phyloP scores from a whole-genome alignment of 2,797 vertebrate genomes.

The Crocodylus rhombifer region DNA sequence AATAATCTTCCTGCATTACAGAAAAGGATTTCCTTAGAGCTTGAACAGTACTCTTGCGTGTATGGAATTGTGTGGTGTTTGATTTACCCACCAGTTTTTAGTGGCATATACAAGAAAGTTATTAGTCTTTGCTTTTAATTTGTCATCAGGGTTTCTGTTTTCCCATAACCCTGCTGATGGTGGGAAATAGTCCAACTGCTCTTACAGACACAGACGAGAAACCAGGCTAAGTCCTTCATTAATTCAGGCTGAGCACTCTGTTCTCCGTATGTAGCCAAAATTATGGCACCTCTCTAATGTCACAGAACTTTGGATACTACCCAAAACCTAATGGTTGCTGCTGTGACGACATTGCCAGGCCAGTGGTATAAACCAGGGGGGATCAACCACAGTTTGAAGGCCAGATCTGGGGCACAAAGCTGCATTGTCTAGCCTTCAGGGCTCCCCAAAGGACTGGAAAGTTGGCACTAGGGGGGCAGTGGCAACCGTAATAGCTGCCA shows the following conservation, averaged over 20 bases:
- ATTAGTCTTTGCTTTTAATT: background rate
- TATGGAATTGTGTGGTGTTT: background rate
- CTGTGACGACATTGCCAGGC: background rate
- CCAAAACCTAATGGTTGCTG: background rate
- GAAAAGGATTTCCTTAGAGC: background rate
- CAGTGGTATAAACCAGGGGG: too few species aligned
- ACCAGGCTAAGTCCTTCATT: background rate
- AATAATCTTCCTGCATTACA: background rate
- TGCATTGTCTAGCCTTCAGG: too few species aligned
- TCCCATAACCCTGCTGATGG: background rate
- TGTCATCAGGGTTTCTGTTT: background rate
- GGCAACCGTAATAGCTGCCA: too few species aligned
- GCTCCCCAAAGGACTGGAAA: too few species aligned
- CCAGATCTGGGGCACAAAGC: too few species aligned
- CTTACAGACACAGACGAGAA: accelerated
- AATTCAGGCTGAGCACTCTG: background rate
- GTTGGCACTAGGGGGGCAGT: too few species aligned
- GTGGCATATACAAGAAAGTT: accelerated
- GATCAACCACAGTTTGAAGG: too few species aligned
- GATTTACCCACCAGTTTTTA: background rate
- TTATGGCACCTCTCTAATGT: background rate
- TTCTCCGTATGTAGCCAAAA: background rate
- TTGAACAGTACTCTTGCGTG: background rate
- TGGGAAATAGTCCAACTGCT: background rate
- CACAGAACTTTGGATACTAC: background rate